Percentiles rank a stretch among this genome's conserved stretches.
phyloP scores from a whole-genome alignment of 2,888 invertebrate species.

The Pseudococcus jackbeardsleyi region DNA sequence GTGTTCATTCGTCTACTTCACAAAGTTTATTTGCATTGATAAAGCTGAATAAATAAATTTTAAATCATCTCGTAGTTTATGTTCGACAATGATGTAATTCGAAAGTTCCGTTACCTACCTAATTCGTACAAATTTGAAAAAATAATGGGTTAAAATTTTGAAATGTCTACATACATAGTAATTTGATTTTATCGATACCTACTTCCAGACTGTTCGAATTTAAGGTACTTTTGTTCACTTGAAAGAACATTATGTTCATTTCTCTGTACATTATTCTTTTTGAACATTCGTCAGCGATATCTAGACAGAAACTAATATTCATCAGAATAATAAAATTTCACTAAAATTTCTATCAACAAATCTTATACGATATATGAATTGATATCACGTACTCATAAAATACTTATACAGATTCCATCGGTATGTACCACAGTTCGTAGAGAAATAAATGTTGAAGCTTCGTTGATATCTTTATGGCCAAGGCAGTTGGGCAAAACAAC shows the following conservation, averaged over 20 bases:
- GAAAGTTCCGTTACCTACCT: not conserved
- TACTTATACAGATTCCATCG: slow-evolving; percentile 59
- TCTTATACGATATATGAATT: not conserved
- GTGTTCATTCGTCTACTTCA: not conserved
- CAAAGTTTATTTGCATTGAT: not conserved
- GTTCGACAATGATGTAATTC: not conserved
- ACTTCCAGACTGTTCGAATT: not conserved
- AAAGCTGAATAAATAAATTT: slow-evolving; percentile 16
- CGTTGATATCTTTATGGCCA: slow-evolving; percentile 40
- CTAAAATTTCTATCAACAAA: not conserved
- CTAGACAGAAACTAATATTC: not conserved
- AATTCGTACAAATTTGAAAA: not conserved
- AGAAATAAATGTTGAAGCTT: slow-evolving; percentile 46
- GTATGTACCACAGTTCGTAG: slow-evolving; percentile 40
- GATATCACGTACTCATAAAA: not conserved
- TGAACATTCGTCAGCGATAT: not conserved
- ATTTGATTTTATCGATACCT: not conserved
- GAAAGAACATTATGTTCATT: not conserved
- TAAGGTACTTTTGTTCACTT: not conserved
- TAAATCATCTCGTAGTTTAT: not conserved
- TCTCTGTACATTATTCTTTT: not conserved
- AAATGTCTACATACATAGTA: not conserved
- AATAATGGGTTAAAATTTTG: not conserved
- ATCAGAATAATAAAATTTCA: not conserved
- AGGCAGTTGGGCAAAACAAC: slow-evolving; percentile 53